Percentiles rank a stretch among this genome's conserved stretches.
phyloP scores from a whole-genome alignment of 2,113 vertebrate species.

The Lophotis ruficrista region DNA sequence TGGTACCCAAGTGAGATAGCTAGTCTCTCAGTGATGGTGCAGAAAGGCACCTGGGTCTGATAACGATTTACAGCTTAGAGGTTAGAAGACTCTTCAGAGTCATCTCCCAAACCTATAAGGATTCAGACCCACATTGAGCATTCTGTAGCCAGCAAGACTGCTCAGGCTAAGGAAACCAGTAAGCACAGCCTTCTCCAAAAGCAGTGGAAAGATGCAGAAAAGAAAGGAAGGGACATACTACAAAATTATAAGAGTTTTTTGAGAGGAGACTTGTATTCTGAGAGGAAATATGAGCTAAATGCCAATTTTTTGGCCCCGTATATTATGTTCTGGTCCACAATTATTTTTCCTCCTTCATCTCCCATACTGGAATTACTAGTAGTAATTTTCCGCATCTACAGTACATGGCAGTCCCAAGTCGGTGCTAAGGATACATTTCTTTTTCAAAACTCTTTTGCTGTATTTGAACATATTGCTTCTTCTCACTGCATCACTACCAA shows the following conservation, averaged over 20 bases:
- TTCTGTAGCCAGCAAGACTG: not conserved
- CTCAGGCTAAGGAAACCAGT: rapidly evolving
- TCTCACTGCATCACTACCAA: not conserved
- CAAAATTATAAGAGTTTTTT: not conserved
- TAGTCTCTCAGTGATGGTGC: not conserved
- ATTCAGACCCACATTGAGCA: not conserved
- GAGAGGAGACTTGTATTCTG: not conserved
- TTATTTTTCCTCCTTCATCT: not conserved
- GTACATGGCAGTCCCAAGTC: not conserved
- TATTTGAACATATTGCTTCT: not conserved
- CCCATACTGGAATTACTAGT: not conserved
- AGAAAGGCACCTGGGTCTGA: not conserved
- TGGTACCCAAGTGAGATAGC: not conserved
- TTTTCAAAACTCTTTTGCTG: not conserved
- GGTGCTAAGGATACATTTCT: not conserved
- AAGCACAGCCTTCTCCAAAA: not conserved
- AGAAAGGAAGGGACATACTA: not conserved
- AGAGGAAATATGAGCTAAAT: not conserved
- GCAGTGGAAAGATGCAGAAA: not conserved
- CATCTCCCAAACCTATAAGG: not conserved
- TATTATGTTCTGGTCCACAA: not conserved
- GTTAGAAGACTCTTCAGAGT: not conserved
- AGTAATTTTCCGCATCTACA: not conserved
- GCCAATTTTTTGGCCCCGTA: not conserved
- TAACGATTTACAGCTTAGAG: not conserved